These are phyloP conservation scores for Netelia inedita DNA, from an alignment of 2,888 invertebrate species.

Conservation along the genomic window DNA sequence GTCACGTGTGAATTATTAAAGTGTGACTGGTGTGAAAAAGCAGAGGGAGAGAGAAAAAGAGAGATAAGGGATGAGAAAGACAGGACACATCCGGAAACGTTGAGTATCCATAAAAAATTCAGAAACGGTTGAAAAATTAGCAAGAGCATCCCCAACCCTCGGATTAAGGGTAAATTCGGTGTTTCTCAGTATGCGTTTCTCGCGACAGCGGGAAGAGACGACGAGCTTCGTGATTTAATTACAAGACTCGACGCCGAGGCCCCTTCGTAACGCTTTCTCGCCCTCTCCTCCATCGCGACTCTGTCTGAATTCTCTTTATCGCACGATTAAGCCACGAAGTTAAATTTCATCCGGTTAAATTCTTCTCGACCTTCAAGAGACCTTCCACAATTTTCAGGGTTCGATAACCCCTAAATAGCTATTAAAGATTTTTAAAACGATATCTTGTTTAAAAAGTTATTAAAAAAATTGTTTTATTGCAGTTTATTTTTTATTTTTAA, in stretches of 20 bases:
- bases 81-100: neutral
- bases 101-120: neutral
- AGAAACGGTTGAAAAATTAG: neutral
- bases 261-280: conserved; percentile 5
- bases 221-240: conserved; percentile 50
- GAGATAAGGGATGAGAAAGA: neutral
- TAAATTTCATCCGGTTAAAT: neutral
- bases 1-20: conserved; percentile 27
- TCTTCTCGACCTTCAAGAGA: neutral
- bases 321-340: conserved; percentile 6
- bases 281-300: neutral
- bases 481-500: too few relatives aligned
- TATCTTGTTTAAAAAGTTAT: too few relatives aligned
- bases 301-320: conserved; percentile 8
- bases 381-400: too few relatives aligned
- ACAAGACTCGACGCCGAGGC: conserved; percentile 10
- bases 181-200: neutral
- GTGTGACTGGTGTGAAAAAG: neutral
- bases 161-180: neutral
- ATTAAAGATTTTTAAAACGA: too few relatives aligned
- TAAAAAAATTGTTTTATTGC: too few relatives aligned
- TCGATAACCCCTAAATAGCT: too few relatives aligned
- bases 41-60: neutral
- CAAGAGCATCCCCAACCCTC: too few relatives aligned
- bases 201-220: neutral